Evolutionary conservation across 30 jellyfish, hydroid and myxozoan species (phyloP).

Genomic region (Cassiopea xamachana): DNA sequence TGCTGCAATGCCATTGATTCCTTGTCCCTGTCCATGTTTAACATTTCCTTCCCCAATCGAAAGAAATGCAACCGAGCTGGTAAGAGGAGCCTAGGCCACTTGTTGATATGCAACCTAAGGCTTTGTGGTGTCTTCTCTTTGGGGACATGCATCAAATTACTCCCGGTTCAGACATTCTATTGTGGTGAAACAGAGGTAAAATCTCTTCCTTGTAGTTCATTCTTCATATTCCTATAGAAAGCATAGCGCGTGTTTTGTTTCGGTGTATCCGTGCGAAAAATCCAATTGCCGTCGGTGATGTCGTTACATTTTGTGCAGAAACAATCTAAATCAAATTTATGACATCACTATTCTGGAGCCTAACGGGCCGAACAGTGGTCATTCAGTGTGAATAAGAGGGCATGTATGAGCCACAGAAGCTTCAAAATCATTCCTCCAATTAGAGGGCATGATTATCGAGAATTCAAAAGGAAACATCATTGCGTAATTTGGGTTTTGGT

Average conservation of each 20-base stretch:
- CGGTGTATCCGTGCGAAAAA: constrained; percentile 10
- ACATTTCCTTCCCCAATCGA: neutral
- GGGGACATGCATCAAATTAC: constrained; percentile 42
- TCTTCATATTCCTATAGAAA: neutral
- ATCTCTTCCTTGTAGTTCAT: neutral
- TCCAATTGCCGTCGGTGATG: neutral
- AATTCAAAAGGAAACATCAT: constrained; percentile 46
- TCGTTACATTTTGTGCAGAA: neutral
- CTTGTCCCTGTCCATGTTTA: constrained; percentile 55
- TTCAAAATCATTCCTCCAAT: constrained; percentile 25
- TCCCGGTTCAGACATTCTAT: neutral
- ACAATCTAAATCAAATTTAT: neutral
- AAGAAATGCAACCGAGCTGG: neutral
- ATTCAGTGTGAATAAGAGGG: constrained; percentile 1
- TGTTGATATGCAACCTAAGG: neutral
- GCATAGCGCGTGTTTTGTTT: neutral
- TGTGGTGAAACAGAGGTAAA: neutral
- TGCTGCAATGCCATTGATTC: constrained; percentile 65
- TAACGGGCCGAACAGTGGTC: constrained; percentile 8
- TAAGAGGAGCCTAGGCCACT: constrained; percentile 11
- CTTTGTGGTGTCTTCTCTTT: constrained; percentile 17
- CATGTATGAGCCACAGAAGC: constrained; percentile 33
- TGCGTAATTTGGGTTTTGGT: constrained; percentile 29
- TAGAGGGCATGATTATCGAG: constrained; percentile 24
- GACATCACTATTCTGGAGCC: constrained; percentile 1